Evolutionary conservation across 2,113 vertebrate genomes (phyloP), one percentile per base, ranked within the genome.

Genomic region (Vireo altiloquus): DNA sequence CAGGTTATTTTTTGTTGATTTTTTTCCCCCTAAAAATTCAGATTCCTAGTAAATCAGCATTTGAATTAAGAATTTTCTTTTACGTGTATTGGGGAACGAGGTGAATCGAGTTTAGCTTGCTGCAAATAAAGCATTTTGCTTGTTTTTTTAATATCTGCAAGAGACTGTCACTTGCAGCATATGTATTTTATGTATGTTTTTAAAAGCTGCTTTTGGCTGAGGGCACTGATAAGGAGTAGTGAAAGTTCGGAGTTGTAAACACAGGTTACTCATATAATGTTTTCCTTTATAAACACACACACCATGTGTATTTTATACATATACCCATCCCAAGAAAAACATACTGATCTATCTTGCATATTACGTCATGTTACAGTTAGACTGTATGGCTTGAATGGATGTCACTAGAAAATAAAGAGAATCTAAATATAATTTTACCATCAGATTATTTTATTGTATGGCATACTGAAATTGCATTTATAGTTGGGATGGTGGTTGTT

Each of bases 311-410:
- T 78, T 77, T 83, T 71, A 19, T n/a, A 10, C 30, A 20, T 57
- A 9, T 16, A 37, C 56, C 86, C 63, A 42, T 64, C 71, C 52
- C 83, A 64, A 70, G 89, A 81, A 91, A 92, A 96, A 53, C 94
- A 76, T 61, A 82, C 79, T 82, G 95, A 25, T 79, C 59, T 60
- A 65, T 74, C 72, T 90, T 96, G 93, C 63, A 23, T 94, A 65
- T 92, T 90, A 69, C 93, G 71, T 97, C 77, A 82, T 95, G 21
- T 68, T 94, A 15, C 28, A 94, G 70, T 83, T 77, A 71, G 71
- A 54, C 66, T 66, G 84, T 78, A 31, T 75, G 56, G 20, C 64
- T 71, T 60, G 69, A 86, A 82, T 75, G 77, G 33, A 49, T 64
- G 49, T 46, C 5, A 4, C 52, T 83, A 56, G 50, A 52, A 91